These are phyloP conservation scores for Odobenus rosmarus DNA, from an alignment of 2,113 vertebrate species.

Conservation along the genomic window DNA sequence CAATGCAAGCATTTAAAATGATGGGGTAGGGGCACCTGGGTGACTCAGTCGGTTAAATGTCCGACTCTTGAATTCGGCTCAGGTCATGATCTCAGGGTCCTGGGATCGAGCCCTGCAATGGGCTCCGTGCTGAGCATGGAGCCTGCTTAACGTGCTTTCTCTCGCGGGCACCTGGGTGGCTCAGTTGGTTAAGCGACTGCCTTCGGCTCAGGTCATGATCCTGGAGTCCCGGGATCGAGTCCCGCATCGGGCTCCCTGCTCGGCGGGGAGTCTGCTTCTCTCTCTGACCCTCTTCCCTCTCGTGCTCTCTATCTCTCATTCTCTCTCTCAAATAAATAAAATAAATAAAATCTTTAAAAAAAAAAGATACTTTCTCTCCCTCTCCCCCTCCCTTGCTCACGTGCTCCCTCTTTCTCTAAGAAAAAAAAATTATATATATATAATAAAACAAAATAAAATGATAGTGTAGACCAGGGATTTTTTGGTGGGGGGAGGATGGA, in stretches of 20 bases:
- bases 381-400: neutral
- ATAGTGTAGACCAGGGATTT: neutral
- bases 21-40: neutral
- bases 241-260: too few relatives aligned
- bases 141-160: neutral
- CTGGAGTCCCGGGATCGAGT: too few relatives aligned
- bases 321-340: too few relatives aligned
- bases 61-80: neutral
- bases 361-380: too few relatives aligned
- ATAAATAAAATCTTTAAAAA: too few relatives aligned
- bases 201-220: too few relatives aligned
- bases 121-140: neutral
- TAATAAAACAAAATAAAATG: neutral
- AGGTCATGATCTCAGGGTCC: neutral
- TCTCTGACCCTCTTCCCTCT: too few relatives aligned
- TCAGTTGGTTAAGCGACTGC: too few relatives aligned
- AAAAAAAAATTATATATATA: neutral
- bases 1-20: neutral
- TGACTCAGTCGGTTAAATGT: neutral
- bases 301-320: too few relatives aligned
- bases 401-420: neutral
- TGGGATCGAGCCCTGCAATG: neutral
- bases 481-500: neutral
- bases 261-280: too few relatives aligned
- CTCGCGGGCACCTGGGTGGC: too few relatives aligned